Percentiles rank a stretch among this genome's conserved stretches.
phyloP scores from a whole-genome alignment of 2,797 vertebrate genomes.

The Myoxocephalus aenaeus region DNA sequence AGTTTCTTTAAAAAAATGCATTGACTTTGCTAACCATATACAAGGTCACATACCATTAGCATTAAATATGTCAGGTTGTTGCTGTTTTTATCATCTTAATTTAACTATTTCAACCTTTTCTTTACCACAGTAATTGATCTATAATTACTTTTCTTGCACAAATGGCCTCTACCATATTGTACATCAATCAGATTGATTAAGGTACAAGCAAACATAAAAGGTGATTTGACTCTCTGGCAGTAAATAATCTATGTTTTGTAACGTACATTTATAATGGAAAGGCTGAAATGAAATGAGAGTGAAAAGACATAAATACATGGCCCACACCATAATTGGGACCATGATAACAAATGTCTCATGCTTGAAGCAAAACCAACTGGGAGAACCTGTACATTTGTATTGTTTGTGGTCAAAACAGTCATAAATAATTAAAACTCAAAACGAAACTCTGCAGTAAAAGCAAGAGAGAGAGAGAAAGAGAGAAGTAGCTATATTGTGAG shows the following conservation, averaged over 20 bases:
- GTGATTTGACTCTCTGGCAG: conserved; percentile 15
- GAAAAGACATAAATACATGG: not conserved
- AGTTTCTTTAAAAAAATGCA: conserved; percentile 2
- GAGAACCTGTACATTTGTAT: not conserved
- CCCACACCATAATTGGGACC: not conserved
- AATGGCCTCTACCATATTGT: not conserved
- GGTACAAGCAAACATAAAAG: conserved; percentile 1
- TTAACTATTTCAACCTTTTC: not conserved
- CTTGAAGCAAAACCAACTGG: conserved; percentile 5
- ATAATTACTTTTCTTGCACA: not conserved
- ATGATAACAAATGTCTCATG: not conserved
- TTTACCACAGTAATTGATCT: not conserved
- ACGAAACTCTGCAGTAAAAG: conserved; percentile 23
- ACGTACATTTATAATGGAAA: conserved; percentile 13
- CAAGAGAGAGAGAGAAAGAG: not conserved
- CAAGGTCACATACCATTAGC: not conserved
- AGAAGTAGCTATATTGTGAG: conserved; percentile 46
- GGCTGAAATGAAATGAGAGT: not conserved
- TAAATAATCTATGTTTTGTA: not conserved
- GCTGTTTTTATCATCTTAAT: not conserved
- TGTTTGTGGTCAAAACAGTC: conserved; percentile 4
- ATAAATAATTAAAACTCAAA: conserved; percentile 6
- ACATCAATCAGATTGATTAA: conserved; percentile 18
- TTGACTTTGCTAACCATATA: not conserved
- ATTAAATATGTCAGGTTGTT: conserved; percentile 1